Conservation (phyloP, 2,113 vertebrate genomes). For the Podocnemis expansa region DNA sequence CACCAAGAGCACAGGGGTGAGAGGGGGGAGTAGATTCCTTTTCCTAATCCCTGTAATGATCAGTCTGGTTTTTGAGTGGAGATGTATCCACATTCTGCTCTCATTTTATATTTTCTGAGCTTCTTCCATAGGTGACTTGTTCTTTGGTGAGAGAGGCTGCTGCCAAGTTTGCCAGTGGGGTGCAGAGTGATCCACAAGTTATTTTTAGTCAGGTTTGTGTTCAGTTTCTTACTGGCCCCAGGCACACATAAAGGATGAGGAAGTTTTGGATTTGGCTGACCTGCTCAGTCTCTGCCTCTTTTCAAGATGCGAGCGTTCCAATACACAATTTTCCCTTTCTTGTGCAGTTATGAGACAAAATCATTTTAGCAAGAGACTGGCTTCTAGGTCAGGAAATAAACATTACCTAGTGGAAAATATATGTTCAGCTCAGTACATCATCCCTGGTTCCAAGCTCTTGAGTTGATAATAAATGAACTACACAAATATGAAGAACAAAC, state of each 20-base stretch:
- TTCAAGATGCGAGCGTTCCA: neutral
- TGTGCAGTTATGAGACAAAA: neutral
- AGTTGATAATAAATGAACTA: neutral
- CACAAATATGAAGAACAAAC: too few relatives aligned
- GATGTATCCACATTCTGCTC: neutral
- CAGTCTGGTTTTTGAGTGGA: neutral
- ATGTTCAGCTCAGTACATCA: neutral
- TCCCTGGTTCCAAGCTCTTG: neutral
- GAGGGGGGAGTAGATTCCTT: neutral
- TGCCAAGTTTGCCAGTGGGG: rapidly evolving
- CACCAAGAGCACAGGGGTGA: rapidly evolving
- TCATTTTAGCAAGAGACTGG: neutral
- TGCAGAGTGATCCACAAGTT: neutral
- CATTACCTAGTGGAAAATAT: neutral
- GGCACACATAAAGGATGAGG: neutral
- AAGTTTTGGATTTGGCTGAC: neutral
- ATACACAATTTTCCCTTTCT: neutral
- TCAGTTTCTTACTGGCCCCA: neutral
- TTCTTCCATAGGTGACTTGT: neutral
- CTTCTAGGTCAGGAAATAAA: neutral
- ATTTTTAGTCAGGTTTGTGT: neutral
- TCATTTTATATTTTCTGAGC: neutral
- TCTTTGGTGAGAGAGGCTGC: conserved; percentile 32
- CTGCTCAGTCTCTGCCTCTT: conserved; percentile 8
- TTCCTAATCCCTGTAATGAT: neutral